Conservation (phyloP, 2,797 vertebrate species). For the Hirundo rustica region DNA sequence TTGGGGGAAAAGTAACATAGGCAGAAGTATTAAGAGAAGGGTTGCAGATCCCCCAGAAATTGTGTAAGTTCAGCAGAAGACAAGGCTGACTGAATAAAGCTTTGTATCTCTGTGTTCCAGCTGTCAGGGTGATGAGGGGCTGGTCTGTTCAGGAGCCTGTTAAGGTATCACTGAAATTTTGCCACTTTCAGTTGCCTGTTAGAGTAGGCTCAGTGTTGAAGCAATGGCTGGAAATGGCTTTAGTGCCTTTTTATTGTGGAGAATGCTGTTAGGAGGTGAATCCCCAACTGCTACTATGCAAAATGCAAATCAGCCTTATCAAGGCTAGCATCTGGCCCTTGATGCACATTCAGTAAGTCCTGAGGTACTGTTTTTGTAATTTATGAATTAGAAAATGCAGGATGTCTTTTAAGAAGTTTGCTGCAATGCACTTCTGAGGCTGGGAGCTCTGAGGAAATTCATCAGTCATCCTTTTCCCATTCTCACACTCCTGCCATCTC, state of each 20-base stretch:
- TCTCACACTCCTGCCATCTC: not conserved
- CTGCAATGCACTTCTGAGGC: not conserved
- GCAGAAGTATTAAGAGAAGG: not conserved
- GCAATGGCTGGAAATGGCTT: not conserved
- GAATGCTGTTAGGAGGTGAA: slow-evolving; percentile 41
- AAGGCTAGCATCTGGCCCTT: slow-evolving; percentile 17
- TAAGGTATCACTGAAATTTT: not conserved
- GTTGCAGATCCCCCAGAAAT: not conserved
- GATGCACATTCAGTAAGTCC: not conserved
- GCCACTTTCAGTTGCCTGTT: not conserved
- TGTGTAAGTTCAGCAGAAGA: not conserved
- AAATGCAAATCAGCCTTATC: slow-evolving; percentile 20
- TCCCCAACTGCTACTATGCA: slow-evolving; percentile 5
- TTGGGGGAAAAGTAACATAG: not conserved
- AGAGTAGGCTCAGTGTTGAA: not conserved
- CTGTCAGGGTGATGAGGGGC: not conserved
- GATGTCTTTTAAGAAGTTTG: not conserved
- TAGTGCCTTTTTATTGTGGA: not conserved
- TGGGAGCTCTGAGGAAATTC: not conserved
- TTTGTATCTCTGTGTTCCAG: not conserved
- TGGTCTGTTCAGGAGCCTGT: not conserved
- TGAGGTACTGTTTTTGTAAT: not conserved
- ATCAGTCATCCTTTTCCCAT: not conserved
- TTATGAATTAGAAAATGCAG: not conserved
- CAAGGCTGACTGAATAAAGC: not conserved